A percentile compares a stretch with the other conserved stretches of the same genome.
phyloP scores from a whole-genome alignment of 1,140 invertebrate species.

The Zaprionus tsacasi region DNA sequence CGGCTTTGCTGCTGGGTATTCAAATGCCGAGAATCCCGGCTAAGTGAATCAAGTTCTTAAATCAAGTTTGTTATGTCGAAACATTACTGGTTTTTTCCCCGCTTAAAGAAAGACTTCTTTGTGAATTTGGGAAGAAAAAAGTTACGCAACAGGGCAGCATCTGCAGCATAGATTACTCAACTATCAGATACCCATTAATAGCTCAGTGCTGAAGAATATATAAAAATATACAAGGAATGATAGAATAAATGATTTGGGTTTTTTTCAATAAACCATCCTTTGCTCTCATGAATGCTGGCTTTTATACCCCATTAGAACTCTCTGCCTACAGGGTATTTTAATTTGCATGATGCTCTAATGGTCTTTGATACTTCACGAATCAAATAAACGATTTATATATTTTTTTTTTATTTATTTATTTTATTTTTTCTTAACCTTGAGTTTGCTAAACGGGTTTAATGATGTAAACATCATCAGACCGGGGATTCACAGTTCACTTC shows the following conservation, averaged over 20 bases:
- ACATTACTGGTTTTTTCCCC: conserved; percentile 9
- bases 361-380: conserved; percentile 16
- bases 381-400: conserved; percentile 8
- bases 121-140: background rate
- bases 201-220: background rate
- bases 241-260: too few species aligned
- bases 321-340: background rate
- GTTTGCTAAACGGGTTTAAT: conserved; percentile 51
- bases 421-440: conserved; percentile 21
- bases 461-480: background rate
- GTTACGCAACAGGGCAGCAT: background rate
- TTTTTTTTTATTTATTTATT: background rate
- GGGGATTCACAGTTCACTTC: conserved; percentile 22
- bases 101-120: conserved; percentile 3
- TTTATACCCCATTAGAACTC: background rate
- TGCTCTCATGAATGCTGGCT: background rate
- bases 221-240: background rate
- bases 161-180: background rate
- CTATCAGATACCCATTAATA: background rate
- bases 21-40: background rate
- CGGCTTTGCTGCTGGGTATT: background rate
- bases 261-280: too few species aligned
- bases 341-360: conserved; percentile 9
- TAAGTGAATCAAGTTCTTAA: conserved; percentile 14
- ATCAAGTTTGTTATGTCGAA: conserved; percentile 11